Evolutionary conservation across 2,888 invertebrate genomes (phyloP).

Genomic region (Odontocolon sp.): DNA sequence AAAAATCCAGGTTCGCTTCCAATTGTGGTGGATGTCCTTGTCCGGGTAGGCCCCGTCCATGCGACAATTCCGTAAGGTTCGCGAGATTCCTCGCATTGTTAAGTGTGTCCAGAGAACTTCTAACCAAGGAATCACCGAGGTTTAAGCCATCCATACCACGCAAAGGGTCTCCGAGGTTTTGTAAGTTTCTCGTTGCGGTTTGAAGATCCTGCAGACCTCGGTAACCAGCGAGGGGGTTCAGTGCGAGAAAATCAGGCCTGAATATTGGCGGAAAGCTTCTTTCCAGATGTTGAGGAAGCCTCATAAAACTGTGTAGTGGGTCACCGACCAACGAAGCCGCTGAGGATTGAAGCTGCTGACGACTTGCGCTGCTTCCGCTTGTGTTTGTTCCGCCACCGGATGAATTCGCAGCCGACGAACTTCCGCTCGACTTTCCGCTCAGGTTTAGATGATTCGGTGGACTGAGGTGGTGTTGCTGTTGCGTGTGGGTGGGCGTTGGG

Average conservation of each 20-base stretch:
- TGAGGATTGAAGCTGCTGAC: slow-evolving; percentile 76
- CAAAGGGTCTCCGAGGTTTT: slow-evolving; percentile 78
- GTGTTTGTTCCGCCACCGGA: slow-evolving; percentile 79
- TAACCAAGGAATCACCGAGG: slow-evolving; percentile 77
- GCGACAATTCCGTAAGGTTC: slow-evolving; percentile 78
- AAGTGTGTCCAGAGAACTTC: slow-evolving; percentile 78
- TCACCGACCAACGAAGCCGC: slow-evolving; percentile 78
- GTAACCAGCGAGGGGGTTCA: slow-evolving; percentile 77
- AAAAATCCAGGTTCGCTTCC: slow-evolving; percentile 98
- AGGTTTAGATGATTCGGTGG: slow-evolving; percentile 79
- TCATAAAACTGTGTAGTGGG: slow-evolving; percentile 78
- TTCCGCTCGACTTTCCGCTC: slow-evolving; percentile 80
- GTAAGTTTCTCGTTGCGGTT: slow-evolving; percentile 78
- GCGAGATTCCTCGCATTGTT: slow-evolving; percentile 79
- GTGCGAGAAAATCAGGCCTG: slow-evolving; percentile 78
- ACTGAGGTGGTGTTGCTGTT: slow-evolving; percentile 82
- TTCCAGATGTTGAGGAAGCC: slow-evolving; percentile 78
- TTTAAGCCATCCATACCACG: slow-evolving; percentile 79
- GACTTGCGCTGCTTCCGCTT: slow-evolving; percentile 70
- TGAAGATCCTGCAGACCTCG: slow-evolving; percentile 78
- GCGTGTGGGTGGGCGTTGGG: slow-evolving; percentile 80
- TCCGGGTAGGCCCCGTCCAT: slow-evolving; percentile 73
- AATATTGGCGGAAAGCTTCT: slow-evolving; percentile 79
- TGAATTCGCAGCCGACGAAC: slow-evolving; percentile 79
- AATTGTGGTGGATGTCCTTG: slow-evolving; percentile 85